These are phyloP conservation scores for Limnephilus auricula DNA, from an alignment of 2,888 invertebrate genomes.

Conservation along the genomic window DNA sequence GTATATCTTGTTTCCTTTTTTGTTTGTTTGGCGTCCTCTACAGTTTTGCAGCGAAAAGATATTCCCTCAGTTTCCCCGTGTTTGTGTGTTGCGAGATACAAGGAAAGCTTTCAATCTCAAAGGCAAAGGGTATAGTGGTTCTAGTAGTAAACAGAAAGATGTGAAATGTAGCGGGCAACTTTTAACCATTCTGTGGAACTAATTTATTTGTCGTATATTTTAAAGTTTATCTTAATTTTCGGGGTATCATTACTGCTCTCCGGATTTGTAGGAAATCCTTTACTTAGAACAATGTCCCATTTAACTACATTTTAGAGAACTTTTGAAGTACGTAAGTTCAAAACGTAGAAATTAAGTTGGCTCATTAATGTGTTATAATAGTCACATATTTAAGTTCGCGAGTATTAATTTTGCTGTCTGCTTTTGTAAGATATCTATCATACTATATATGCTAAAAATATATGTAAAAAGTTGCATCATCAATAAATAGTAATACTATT, in stretches of 20 bases:
- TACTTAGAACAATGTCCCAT: neutral
- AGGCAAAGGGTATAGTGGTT: constrained; percentile 2
- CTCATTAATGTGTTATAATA: neutral
- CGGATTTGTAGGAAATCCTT: neutral
- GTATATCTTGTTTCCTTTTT: no score
- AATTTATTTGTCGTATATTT: constrained; percentile 2
- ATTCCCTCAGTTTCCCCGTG: neutral
- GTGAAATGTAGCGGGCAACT: neutral
- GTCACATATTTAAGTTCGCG: no score
- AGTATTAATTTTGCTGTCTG: no score
- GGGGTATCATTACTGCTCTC: neutral
- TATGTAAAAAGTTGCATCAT: no score
- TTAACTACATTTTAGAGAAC: neutral
- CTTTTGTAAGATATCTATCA: no score
- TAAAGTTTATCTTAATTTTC: neutral
- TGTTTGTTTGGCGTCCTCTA: neutral
- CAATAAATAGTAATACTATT: no score
- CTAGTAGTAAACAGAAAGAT: neutral
- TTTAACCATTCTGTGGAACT: neutral
- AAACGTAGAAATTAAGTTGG: neutral
- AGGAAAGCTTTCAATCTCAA: neutral
- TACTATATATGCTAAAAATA: no score
- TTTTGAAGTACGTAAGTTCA: neutral
- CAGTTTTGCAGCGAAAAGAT: neutral
- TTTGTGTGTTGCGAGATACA: neutral